These are phyloP conservation scores for Campylorhamphus procurvoides DNA, from an alignment of 2,113 vertebrate genomes.

Conservation along the genomic window DNA sequence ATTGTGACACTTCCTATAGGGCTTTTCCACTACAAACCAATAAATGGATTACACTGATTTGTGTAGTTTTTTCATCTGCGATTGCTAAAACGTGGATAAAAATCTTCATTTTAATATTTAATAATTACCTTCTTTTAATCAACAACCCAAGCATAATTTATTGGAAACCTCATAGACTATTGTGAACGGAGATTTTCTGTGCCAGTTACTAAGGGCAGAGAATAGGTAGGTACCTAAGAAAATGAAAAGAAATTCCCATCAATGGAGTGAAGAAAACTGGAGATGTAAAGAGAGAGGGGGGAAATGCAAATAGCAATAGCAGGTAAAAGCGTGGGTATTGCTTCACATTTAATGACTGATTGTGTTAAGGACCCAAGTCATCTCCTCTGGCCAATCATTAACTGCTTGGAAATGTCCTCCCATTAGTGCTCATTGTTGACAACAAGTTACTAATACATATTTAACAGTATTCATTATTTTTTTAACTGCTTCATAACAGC, in stretches of 20 bases:
- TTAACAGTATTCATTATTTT: slow-evolving; percentile 28
- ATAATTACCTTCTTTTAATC: slow-evolving; percentile 25
- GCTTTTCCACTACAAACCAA: slow-evolving; percentile 40
- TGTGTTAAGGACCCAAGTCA: not conserved
- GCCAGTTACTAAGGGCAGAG: not conserved
- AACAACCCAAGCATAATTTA: not conserved
- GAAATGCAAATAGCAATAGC: not conserved
- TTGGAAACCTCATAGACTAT: not conserved
- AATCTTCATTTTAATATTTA: slow-evolving; percentile 25
- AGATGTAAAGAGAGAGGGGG: not conserved
- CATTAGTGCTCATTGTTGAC: slow-evolving; percentile 36
- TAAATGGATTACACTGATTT: slow-evolving; percentile 51
- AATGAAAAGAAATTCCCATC: not conserved
- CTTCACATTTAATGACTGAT: slow-evolving; percentile 22
- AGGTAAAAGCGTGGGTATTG: not conserved
- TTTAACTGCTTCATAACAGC: not conserved
- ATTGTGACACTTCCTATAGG: slow-evolving; percentile 28
- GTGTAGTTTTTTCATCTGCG: not conserved
- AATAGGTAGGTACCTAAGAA: not conserved
- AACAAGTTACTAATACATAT: slow-evolving; percentile 21
- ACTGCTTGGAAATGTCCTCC: slow-evolving; percentile 14
- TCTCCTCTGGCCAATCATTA: slow-evolving; percentile 47
- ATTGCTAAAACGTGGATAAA: not conserved
- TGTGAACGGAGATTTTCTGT: not conserved
- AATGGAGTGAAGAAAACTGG: not conserved